Base-by-base conservation (phyloP, 2,113 vertebrate genomes). In the Tretioscincus oriximinensis region DNA sequence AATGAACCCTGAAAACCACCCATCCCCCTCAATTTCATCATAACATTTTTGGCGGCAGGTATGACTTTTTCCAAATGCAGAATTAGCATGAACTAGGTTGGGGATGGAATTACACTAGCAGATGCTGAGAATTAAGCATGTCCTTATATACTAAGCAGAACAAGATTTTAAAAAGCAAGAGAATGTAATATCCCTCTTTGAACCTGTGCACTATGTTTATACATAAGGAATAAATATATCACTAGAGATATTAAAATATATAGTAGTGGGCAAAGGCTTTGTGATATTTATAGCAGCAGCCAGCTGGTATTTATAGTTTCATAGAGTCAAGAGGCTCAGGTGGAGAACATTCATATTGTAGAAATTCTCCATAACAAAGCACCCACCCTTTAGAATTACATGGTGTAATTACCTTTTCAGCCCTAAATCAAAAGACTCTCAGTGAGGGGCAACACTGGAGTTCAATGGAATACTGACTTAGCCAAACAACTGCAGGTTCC, bases 21-120 rank as follows among this genome's bases (percentile, higher is more conserved):
- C 29, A 6, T 14, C 31, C 80, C 73, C 54, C 14, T 85, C 85
- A n/a, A 69, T 88, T 84, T 85, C 63, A 81, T 31, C 81, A 79
- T 90, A 88, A 91, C 81, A 68, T 77, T 91, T 58, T 84, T 68
- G 58, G 87, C 85, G 83, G n/a, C 68, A 80, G 78, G 82, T 81
- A 77, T 87, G 78, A 86, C 61, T 92, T 91, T 91, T 68, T 86
- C 78, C 76, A 89, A 1, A 3, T 68, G 66, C 47, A 7, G 29
- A 80, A 82, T 49, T 20, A 63, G 49, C 86, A 47, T 60, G 67
- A 63, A 45, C 29, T 77, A 84, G 75, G 64, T 51, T 35, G 35
- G 78, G 86, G 75, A 11, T 64, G 63, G 49, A 16, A 60, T 80
- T 64, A 83, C 26, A 76, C 9, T 75, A 49, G 68, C 84, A 5